Conservation (phyloP, 2,113 vertebrate species). For the Ceratotherium simum region DNA sequence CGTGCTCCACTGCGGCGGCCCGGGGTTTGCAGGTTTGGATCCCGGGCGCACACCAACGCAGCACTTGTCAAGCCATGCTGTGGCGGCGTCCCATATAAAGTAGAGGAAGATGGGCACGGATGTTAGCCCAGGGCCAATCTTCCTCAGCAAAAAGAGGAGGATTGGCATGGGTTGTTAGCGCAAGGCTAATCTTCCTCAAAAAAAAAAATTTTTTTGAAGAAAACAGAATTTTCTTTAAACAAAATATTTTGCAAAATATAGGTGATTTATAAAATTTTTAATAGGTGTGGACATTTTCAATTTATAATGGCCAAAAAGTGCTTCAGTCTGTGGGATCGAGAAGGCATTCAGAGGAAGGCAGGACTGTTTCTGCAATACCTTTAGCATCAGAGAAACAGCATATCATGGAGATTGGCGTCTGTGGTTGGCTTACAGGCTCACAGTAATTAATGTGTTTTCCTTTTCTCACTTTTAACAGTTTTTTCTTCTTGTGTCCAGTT, state of each 20-base stretch:
- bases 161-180: too few relatives aligned
- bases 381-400: background rate
- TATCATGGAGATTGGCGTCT: background rate
- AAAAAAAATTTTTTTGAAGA: background rate
- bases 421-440: background rate
- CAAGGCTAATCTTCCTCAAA: too few relatives aligned
- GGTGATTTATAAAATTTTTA: background rate
- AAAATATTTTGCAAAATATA: conserved; percentile 37
- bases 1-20: too few relatives aligned
- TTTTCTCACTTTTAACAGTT: background rate
- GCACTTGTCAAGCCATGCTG: too few relatives aligned
- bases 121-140: too few relatives aligned
- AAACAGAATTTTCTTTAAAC: conserved; percentile 13
- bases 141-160: too few relatives aligned
- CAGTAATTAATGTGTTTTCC: background rate
- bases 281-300: background rate
- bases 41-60: too few relatives aligned
- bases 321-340: background rate
- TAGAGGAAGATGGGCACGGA: too few relatives aligned
- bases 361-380: background rate
- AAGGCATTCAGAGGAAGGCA: background rate
- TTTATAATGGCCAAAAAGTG: background rate
- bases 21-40: too few relatives aligned
- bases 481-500: background rate
- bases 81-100: too few relatives aligned